These are phyloP conservation scores for Poecilia latipinna DNA, from an alignment of 2,113 vertebrate genomes.

Conservation along the genomic window DNA sequence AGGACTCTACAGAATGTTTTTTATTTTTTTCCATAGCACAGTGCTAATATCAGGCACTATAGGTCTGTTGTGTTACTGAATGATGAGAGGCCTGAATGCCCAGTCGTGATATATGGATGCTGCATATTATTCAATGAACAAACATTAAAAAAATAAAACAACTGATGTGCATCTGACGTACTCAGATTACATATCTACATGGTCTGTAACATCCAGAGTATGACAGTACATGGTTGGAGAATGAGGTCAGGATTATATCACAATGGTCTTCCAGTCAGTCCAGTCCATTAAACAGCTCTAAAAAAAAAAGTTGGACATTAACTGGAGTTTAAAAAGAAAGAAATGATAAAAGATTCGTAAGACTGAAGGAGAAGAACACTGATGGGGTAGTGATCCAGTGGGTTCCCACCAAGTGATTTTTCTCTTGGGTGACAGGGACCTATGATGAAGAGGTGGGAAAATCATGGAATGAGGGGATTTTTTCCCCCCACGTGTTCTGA, in stretches of 20 bases:
- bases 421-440: conserved; percentile 11
- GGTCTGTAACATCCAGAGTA: conserved; percentile 47
- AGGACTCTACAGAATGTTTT: conserved; percentile 6
- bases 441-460: conserved; percentile 35
- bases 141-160: conserved; percentile 45
- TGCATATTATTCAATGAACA: conserved; percentile 24
- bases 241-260: conserved; percentile 51
- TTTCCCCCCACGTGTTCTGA: conserved; percentile 48
- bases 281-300: conserved; percentile 8
- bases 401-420: conserved; percentile 15
- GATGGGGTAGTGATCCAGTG: conserved; percentile 14
- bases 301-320: conserved; percentile 26
- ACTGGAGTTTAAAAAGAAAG: conserved; percentile 18
- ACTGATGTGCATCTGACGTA: conserved; percentile 7
- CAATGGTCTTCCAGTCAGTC: conserved; percentile 6
- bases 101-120: conserved; percentile 13
- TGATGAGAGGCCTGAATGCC: conserved; percentile 25
- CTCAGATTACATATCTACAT: conserved; percentile 11
- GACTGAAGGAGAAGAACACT: conserved; percentile 44
- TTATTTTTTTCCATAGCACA: conserved; percentile 2
- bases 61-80: conserved; percentile 44
- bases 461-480: conserved; percentile 25
- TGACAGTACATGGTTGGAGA: conserved; percentile 37
- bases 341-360: conserved; percentile 52
- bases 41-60: conserved; percentile 61